These are phyloP conservation scores for Lytechinus variegatus DNA, from an alignment of 35 echinoderm and acorn worm species.

Conservation along the genomic window DNA sequence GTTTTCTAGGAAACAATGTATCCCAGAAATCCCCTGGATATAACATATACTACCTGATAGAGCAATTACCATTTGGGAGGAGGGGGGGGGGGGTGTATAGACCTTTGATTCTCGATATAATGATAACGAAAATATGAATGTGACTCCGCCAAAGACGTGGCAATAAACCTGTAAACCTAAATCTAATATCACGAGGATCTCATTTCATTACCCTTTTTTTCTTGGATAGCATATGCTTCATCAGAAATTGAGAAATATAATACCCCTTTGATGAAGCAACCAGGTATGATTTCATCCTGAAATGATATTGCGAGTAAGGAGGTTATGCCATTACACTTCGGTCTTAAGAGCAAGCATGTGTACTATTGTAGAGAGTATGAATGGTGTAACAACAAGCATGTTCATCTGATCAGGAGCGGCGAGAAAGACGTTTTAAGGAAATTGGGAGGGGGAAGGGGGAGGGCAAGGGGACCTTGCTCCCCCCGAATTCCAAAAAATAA, in stretches of 20 bases:
- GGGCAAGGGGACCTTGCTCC: no score
- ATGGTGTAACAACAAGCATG: background rate
- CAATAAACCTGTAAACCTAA: background rate
- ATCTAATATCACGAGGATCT: background rate
- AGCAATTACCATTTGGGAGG: no score
- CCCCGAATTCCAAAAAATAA: no score
- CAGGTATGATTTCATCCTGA: background rate
- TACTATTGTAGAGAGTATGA: background rate
- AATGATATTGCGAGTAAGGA: background rate
- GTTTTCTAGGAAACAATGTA: no score
- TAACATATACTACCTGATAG: no score
- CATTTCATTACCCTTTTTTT: background rate
- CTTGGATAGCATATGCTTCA: background rate
- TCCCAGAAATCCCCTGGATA: no score
- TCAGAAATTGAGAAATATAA: background rate
- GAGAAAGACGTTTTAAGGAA: no score
- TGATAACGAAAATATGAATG: background rate
- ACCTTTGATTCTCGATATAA: background rate
- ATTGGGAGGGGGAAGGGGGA: no score
- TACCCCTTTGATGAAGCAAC: background rate
- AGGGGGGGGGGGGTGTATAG: background rate
- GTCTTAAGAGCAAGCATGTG: background rate
- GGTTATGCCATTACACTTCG: background rate
- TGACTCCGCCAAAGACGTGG: background rate
- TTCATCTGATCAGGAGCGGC: background rate